Conservation (phyloP, 2,888 invertebrate genomes). For the Drosophila paranaensis region DNA sequence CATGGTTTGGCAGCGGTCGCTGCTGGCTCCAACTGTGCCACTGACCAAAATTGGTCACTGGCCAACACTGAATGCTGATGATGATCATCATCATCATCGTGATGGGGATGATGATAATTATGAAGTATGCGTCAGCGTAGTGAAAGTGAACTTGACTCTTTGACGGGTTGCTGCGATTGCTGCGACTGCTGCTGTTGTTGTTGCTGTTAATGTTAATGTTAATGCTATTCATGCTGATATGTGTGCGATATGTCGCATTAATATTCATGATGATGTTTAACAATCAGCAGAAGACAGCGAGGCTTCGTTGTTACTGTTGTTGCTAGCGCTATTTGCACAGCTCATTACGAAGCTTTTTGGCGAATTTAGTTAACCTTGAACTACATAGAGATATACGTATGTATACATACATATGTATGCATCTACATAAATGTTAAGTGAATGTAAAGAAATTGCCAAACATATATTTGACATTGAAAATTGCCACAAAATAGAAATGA, state of each 20-base stretch:
- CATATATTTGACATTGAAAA: constrained; percentile 44
- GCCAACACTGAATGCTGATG: constrained; percentile 29
- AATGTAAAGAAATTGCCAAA: constrained; percentile 46
- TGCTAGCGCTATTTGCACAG: constrained; percentile 57
- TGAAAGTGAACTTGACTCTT: constrained; percentile 82
- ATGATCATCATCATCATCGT: constrained; percentile 10
- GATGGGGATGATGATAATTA: not conserved
- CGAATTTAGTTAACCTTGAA: constrained; percentile 73
- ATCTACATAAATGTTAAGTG: not conserved
- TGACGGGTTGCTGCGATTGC: constrained; percentile 27
- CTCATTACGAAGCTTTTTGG: constrained; percentile 66
- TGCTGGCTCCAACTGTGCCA: constrained; percentile 57
- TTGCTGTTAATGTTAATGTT: constrained; percentile 45
- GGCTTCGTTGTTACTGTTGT: constrained; percentile 17
- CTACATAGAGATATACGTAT: constrained; percentile 51
- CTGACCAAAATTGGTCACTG: constrained; percentile 73
- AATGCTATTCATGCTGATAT: constrained; percentile 30
- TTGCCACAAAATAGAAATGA: not conserved
- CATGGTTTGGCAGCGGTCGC: constrained; percentile 41
- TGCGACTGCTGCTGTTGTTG: constrained; percentile 14
- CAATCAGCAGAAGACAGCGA: constrained; percentile 52
- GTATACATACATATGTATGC: not conserved
- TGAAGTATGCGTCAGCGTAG: constrained; percentile 68
- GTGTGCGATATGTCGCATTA: constrained; percentile 62
- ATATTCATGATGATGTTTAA: constrained; percentile 70